These are phyloP conservation scores for Holothuria leucospilota DNA, from an alignment of 53 echinoderm and acorn worm species.

Conservation along the genomic window DNA sequence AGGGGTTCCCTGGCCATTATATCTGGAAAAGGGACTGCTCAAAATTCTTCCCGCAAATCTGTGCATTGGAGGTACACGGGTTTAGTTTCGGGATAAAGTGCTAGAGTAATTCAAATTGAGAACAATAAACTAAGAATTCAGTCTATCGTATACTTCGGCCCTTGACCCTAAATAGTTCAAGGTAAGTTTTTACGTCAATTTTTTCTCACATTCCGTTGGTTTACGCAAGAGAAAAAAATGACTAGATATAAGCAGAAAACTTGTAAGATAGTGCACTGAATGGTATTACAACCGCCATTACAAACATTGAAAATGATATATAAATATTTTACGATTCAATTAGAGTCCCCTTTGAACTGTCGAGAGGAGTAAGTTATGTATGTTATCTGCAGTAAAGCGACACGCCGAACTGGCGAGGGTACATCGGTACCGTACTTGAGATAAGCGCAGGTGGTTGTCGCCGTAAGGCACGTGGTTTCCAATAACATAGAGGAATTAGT, in stretches of 20 bases:
- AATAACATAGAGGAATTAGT: too few relatives aligned
- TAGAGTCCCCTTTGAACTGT: slow-evolving; percentile 5
- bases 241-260: too few relatives aligned
- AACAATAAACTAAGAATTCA: neutral
- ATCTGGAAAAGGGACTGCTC: too few relatives aligned
- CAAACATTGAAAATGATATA: neutral
- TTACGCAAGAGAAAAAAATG: neutral
- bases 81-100: slow-evolving; percentile 1
- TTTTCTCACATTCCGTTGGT: neutral
- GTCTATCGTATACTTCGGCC: neutral
- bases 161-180: slow-evolving; percentile 18
- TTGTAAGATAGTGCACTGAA: neutral
- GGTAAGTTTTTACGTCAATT: neutral
- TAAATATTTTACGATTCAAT: slow-evolving; percentile 30
- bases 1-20: too few relatives aligned
- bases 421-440: too few relatives aligned
- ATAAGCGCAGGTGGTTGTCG: too few relatives aligned
- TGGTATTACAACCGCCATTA: neutral
- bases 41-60: too few relatives aligned
- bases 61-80: too few relatives aligned
- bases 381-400: too few relatives aligned
- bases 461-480: too few relatives aligned
- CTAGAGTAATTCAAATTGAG: neutral
- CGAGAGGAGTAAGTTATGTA: too few relatives aligned
- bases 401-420: too few relatives aligned